Percentiles rank a stretch among this genome's conserved stretches.
phyloP scores from a whole-genome alignment of 2,797 vertebrate species.

The Xenops minutus region DNA sequence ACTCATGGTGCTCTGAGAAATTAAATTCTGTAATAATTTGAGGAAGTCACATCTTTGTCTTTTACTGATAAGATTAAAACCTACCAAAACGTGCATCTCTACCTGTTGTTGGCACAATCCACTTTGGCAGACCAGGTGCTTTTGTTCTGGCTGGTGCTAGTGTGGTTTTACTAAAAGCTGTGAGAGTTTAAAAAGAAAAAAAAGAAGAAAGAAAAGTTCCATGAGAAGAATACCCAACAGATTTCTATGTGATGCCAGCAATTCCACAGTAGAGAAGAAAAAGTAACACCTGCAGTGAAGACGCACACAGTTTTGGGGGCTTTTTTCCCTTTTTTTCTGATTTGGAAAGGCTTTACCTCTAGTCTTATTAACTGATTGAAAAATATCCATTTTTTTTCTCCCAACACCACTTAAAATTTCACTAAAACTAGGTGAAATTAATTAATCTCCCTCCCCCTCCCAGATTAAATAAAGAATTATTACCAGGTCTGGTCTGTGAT shows the following conservation, averaged over 20 bases:
- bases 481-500: conserved; percentile 67
- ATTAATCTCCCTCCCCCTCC: neutral
- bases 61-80: neutral
- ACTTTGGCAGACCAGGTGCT: conserved; percentile 39
- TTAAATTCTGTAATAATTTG: neutral
- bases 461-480: conserved; percentile 13
- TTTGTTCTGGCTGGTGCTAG: conserved; percentile 59
- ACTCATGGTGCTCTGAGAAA: neutral
- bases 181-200: neutral
- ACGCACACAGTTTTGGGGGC: neutral
- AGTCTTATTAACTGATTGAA: neutral
- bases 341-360: neutral
- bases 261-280: neutral
- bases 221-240: neutral
- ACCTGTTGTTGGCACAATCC: conserved; percentile 59
- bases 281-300: neutral
- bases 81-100: neutral
- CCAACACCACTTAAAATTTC: neutral
- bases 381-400: neutral
- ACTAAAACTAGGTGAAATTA: neutral
- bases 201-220: neutral
- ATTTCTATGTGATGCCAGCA: neutral
- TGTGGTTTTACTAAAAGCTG: conserved; percentile 69
- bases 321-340: fast-evolving
- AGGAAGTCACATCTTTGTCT: neutral